Evolutionary conservation across 2,797 vertebrate species (phyloP).

Genomic region (Astyanax mexicanus): DNA sequence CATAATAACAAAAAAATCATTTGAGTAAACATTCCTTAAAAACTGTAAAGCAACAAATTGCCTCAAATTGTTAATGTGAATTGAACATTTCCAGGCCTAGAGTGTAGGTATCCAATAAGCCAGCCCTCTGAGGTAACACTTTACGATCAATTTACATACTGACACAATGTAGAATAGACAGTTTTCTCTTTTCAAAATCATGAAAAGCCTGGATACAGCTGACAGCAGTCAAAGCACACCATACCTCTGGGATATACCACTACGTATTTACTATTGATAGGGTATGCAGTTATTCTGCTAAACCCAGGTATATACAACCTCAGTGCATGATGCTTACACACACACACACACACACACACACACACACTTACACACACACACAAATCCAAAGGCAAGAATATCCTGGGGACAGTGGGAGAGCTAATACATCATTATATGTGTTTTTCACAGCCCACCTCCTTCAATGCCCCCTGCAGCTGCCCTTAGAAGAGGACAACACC

Average conservation of each 20-base stretch:
- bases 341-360: conserved; percentile 1
- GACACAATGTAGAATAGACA: neutral
- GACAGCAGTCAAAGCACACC: neutral
- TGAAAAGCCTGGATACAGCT: neutral
- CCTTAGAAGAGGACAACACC: neutral
- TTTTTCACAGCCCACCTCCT: conserved; percentile 14
- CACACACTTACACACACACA: conserved; percentile 15
- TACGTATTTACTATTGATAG: neutral
- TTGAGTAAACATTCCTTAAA: too few species aligned
- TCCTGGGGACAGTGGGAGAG: conserved; percentile 1
- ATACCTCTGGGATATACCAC: conserved; percentile 2
- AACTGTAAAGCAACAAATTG: too few species aligned
- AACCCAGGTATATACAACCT: neutral
- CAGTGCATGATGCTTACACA: too few species aligned
- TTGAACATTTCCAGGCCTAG: too few species aligned
- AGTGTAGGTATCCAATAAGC: too few species aligned
- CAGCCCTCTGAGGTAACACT: too few species aligned
- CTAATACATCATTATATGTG: conserved; percentile 11
- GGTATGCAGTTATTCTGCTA: neutral
- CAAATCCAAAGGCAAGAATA: conserved; percentile 19
- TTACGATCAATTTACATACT: too few species aligned
- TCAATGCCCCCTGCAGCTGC: conserved; percentile 6
- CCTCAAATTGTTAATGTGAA: too few species aligned
- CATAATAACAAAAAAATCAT: too few species aligned
- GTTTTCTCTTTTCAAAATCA: neutral